Evolutionary conservation across 2,888 invertebrate genomes (phyloP).

Genomic region (Sylvicola cinctus): DNA sequence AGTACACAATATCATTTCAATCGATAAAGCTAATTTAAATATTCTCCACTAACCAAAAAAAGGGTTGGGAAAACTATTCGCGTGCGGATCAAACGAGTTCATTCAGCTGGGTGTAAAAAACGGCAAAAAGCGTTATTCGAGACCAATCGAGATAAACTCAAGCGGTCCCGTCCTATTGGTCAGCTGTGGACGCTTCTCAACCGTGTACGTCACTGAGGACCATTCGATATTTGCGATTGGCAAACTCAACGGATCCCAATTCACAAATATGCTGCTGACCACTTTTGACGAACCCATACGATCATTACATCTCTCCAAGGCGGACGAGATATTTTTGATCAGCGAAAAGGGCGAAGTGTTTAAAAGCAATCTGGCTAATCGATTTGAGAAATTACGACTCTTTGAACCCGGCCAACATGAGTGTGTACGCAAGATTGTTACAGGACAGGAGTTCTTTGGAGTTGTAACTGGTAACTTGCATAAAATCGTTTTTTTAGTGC

Average conservation of each 20-base stretch:
- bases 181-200: conserved; percentile 2
- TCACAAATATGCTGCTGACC: conserved; percentile 14
- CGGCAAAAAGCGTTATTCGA: background rate
- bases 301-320: conserved; percentile 21
- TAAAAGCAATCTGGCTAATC: conserved; percentile 6
- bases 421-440: conserved; percentile 4
- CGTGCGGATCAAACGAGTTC: background rate
- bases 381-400: conserved; percentile 6
- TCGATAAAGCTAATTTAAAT: too few relatives aligned
- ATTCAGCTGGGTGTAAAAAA: background rate
- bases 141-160: background rate
- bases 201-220: conserved; percentile 3
- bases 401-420: conserved; percentile 4
- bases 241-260: conserved; percentile 2
- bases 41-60: too few relatives aligned
- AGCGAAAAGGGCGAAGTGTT: conserved; percentile 16
- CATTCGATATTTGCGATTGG: conserved; percentile 6
- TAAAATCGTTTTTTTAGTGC: too few relatives aligned
- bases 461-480: conserved; percentile 6
- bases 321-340: conserved; percentile 22
- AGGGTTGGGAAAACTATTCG: conserved; percentile 3
- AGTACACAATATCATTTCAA: too few relatives aligned
- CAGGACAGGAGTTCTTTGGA: conserved; percentile 4
- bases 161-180: background rate
- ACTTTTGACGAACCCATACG: conserved; percentile 20